phyloP scores from a whole-genome alignment of 2,888 invertebrate species.

The Drosophila aldrichi region DNA sequence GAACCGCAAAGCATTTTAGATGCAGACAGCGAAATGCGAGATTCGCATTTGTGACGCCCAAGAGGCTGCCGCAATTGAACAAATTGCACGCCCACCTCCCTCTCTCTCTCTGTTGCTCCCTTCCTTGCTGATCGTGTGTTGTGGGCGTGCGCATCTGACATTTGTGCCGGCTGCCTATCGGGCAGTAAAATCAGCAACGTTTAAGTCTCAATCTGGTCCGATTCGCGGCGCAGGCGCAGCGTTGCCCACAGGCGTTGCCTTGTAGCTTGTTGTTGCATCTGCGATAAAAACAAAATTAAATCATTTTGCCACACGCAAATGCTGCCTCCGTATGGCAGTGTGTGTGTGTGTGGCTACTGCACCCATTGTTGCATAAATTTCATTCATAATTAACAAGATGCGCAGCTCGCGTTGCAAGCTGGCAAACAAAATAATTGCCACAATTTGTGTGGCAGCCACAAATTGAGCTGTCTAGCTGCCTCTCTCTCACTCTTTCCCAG shows the following conservation, averaged over 20 bases:
- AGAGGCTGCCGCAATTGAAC: slow-evolving; percentile 78
- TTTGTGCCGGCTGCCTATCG: slow-evolving; percentile 59
- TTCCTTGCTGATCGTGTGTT: slow-evolving; percentile 61
- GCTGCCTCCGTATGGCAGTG: background rate
- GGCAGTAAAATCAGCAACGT: slow-evolving; percentile 58
- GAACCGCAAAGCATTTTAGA: slow-evolving; percentile 62
- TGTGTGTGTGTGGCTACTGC: slow-evolving; percentile 53
- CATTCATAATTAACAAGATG: slow-evolving; percentile 75
- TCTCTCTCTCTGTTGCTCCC: background rate
- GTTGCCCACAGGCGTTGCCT: slow-evolving; percentile 23
- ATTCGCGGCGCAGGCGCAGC: slow-evolving; percentile 37
- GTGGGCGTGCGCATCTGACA: slow-evolving; percentile 73
- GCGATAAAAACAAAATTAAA: slow-evolving; percentile 34
- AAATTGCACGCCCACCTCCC: slow-evolving; percentile 53
- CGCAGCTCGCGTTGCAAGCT: slow-evolving; percentile 37
- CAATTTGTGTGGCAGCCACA: slow-evolving; percentile 61
- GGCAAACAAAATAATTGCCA: slow-evolving; percentile 73
- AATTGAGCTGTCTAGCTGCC: slow-evolving; percentile 65
- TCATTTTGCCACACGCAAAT: slow-evolving; percentile 57
- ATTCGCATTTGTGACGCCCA: slow-evolving; percentile 74
- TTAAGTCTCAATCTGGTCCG: slow-evolving; percentile 52
- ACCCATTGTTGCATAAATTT: slow-evolving; percentile 78
- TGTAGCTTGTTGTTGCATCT: slow-evolving; percentile 18
- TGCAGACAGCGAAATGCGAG: slow-evolving; percentile 69
- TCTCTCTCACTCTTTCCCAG: background rate